Conservation (phyloP, 2,888 invertebrate genomes). For the Caenorhabditis panamensis region DNA sequence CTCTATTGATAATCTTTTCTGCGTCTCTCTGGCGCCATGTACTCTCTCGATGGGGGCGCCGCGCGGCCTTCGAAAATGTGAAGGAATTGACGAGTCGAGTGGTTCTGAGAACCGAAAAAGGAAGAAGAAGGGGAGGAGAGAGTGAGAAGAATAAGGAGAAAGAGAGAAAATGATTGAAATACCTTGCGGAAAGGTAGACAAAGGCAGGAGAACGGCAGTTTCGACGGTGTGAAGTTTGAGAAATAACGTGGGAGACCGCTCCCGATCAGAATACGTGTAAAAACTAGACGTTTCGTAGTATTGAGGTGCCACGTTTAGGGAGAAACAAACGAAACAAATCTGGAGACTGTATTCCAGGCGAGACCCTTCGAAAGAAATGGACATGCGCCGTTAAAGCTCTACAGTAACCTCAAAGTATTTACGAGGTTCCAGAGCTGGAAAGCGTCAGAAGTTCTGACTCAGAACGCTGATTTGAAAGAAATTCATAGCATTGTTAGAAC, state of each 20-base stretch:
- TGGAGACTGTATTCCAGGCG: neutral
- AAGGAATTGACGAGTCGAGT: constrained; percentile 23
- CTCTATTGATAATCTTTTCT: constrained; percentile 13
- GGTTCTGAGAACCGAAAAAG: constrained; percentile 20
- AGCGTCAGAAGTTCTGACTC: too few species aligned
- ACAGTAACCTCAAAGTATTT: neutral
- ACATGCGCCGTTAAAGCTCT: neutral
- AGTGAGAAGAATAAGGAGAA: neutral
- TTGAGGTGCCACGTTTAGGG: neutral
- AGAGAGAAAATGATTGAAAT: neutral
- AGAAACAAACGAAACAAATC: neutral
- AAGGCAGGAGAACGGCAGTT: constrained; percentile 18
- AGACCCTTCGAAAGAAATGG: neutral
- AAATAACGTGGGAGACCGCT: neutral
- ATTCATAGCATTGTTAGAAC: too few species aligned
- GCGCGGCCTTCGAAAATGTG: constrained; percentile 37
- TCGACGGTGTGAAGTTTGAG: neutral
- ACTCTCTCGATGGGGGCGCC: constrained; percentile 24
- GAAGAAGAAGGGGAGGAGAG: constrained; percentile 5
- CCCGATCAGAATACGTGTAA: neutral
- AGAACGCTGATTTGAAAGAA: too few species aligned
- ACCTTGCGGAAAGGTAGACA: constrained; percentile 19
- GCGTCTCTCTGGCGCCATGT: constrained; percentile 33
- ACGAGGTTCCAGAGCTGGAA: neutral
- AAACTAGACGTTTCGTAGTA: too few species aligned